phyloP scores from a whole-genome alignment of 2,113 vertebrate species.

The Numenius arquata region DNA sequence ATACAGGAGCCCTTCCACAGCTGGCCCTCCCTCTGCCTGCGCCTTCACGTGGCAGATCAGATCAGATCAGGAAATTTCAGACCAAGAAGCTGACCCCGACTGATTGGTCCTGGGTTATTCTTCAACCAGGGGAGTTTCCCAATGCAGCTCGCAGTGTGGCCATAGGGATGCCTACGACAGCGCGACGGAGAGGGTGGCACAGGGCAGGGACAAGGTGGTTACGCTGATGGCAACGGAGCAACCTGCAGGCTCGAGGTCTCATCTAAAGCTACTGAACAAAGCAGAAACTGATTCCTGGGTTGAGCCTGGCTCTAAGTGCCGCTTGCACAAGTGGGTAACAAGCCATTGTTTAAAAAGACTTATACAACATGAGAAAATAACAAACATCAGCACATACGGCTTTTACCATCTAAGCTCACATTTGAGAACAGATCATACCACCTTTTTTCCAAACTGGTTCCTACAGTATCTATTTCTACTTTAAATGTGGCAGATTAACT shows the following conservation, averaged over 20 bases:
- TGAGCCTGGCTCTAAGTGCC: neutral
- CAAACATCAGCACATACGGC: neutral
- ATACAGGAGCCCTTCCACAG: neutral
- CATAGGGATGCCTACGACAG: neutral
- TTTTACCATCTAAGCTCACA: neutral
- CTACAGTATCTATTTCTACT: neutral
- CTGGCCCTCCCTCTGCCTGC: fast-evolving
- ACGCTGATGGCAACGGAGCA: fast-evolving
- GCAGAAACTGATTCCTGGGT: neutral
- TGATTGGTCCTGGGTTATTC: neutral
- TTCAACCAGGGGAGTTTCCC: conserved; percentile 18
- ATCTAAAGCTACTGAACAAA: neutral
- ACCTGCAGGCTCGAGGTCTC: neutral
- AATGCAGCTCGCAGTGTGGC: neutral
- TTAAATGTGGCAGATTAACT: conserved; percentile 32
- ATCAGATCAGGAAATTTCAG: neutral
- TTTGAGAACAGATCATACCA: neutral
- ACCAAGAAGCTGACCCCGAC: neutral
- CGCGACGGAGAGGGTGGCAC: fast-evolving
- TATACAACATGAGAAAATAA: neutral
- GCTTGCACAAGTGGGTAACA: neutral
- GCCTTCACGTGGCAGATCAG: neutral
- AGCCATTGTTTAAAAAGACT: neutral
- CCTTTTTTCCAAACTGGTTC: neutral
- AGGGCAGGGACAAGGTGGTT: neutral